Conservation (phyloP, 2,797 vertebrate species). For the Enteromius viviparus region DNA sequence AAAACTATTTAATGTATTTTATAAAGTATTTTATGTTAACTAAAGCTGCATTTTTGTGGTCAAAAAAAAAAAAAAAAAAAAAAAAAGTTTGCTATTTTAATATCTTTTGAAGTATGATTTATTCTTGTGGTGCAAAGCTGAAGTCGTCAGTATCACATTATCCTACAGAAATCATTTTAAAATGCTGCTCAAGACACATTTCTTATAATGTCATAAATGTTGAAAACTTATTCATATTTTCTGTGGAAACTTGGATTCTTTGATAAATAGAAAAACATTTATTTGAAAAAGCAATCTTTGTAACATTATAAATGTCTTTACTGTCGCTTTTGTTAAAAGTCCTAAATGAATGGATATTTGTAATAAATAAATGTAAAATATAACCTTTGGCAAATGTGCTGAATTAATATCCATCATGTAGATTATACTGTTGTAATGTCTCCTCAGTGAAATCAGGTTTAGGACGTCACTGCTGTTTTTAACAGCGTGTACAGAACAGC, state of each 20-base stretch:
- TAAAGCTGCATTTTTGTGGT: neutral
- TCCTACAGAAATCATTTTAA: neutral
- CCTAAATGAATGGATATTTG: neutral
- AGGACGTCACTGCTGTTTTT: neutral
- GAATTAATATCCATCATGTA: neutral
- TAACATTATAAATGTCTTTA: neutral
- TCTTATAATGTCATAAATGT: neutral
- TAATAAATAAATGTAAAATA: neutral
- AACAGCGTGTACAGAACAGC: neutral
- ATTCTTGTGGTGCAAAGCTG: neutral
- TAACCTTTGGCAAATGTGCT: neutral
- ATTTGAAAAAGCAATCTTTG: neutral
- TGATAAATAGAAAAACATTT: neutral
- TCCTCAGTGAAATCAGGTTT: neutral
- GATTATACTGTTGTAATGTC: neutral
- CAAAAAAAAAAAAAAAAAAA: neutral
- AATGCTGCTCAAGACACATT: neutral
- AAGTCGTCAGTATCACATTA: neutral
- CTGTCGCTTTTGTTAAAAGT: neutral
- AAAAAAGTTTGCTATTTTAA: neutral
- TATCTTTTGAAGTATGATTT: neutral
- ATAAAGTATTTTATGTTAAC: neutral
- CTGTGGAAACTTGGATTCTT: neutral
- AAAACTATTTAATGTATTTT: neutral
- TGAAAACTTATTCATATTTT: neutral